A percentile compares a stretch with the other conserved stretches of the same genome.
Evolutionary conservation across 1,140 invertebrate species (phyloP).

Genomic region (Chelonus insularis): DNA sequence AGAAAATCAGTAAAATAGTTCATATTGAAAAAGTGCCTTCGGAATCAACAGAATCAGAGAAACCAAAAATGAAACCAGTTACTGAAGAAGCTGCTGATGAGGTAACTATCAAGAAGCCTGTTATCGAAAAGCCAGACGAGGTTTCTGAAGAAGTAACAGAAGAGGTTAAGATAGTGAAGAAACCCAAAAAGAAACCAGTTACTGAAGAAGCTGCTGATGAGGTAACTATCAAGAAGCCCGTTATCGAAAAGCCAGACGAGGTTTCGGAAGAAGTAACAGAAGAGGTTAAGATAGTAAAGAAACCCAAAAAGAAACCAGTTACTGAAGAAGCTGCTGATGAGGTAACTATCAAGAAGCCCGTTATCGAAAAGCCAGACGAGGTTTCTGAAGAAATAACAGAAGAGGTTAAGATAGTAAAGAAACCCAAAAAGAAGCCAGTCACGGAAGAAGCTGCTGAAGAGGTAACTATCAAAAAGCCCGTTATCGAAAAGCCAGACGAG

Average conservation of each 20-base stretch:
- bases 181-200: conserved; percentile 39
- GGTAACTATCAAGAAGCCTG: conserved; percentile 54
- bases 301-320: conserved; percentile 41
- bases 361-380: conserved; percentile 42
- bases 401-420: conserved; percentile 48
- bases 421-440: conserved; percentile 41
- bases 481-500: conserved; percentile 26
- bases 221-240: conserved; percentile 37
- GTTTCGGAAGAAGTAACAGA: conserved; percentile 43
- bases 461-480: conserved; percentile 37
- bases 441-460: conserved; percentile 30
- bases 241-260: conserved; percentile 24
- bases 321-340: conserved; percentile 57
- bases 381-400: conserved; percentile 50
- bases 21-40: conserved; percentile 50
- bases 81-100: conserved; percentile 57
- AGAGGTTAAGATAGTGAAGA: conserved; percentile 47
- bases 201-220: conserved; percentile 25
- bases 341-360: conserved; percentile 55
- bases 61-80: conserved; percentile 41
- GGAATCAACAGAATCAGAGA: no score
- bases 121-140: conserved; percentile 41
- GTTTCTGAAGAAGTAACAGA: conserved; percentile 49
- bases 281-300: conserved; percentile 48
- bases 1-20: conserved; percentile 46